Percentiles rank a stretch among this genome's conserved stretches.
Evolutionary conservation across 2,113 vertebrate species (phyloP).

Genomic region (Ondatra zibethicus): DNA sequence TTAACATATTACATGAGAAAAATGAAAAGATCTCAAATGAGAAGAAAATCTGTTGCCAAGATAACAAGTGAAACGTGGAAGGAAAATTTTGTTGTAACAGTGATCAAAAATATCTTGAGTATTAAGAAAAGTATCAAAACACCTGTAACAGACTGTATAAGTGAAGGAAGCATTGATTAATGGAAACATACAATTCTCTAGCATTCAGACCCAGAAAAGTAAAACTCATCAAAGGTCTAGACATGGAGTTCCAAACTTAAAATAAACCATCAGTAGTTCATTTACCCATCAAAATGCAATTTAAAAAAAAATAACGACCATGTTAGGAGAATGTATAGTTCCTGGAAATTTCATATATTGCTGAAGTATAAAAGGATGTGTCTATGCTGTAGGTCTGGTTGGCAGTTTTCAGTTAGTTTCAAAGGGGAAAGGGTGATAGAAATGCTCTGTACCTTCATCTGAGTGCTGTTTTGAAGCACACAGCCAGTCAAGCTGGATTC

Average conservation of each 20-base stretch:
- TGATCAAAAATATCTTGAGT: neutral
- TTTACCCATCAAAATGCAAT: neutral
- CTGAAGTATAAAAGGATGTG: neutral
- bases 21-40: conserved; percentile 48
- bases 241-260: neutral
- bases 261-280: neutral
- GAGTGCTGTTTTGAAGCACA: neutral
- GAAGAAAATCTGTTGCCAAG: conserved; percentile 24
- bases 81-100: neutral
- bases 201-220: neutral
- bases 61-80: neutral
- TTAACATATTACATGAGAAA: neutral
- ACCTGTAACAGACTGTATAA: neutral
- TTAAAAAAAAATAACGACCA: neutral
- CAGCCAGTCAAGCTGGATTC: neutral
- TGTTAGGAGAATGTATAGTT: neutral
- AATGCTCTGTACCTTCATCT: neutral
- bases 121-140: neutral
- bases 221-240: neutral
- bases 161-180: neutral
- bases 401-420: neutral
- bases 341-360: neutral
- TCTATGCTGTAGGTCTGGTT: neutral
- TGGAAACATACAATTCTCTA: neutral
- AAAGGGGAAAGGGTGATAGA: neutral